Conservation (phyloP, 2,797 vertebrate genomes). For the Esox masquinongy region DNA sequence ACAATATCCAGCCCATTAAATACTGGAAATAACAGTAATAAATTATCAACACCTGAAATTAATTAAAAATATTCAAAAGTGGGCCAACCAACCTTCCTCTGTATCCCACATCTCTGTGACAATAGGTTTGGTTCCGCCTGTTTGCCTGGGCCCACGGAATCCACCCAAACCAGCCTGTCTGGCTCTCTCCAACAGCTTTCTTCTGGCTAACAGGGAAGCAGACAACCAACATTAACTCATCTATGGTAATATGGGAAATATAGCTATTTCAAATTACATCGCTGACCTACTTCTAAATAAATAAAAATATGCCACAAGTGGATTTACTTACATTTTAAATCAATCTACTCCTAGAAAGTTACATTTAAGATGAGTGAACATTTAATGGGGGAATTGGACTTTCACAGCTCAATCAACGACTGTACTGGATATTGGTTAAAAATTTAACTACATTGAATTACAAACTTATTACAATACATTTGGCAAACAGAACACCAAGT, state of each 20-base stretch:
- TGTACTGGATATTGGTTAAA: background rate
- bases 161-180: slow-evolving; percentile 72
- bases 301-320: background rate
- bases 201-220: slow-evolving; percentile 63
- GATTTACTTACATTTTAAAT: no score
- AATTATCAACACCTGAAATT: background rate
- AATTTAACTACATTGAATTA: background rate
- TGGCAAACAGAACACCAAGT: background rate
- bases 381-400: background rate
- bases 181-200: slow-evolving; percentile 72
- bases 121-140: slow-evolving; percentile 65
- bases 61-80: background rate
- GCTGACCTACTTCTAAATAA: background rate
- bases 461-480: background rate
- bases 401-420: background rate
- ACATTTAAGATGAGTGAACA: background rate
- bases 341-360: background rate
- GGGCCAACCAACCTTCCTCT: slow-evolving; percentile 74
- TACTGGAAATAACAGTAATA: no score
- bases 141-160: slow-evolving; percentile 70
- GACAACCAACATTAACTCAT: slow-evolving; percentile 14
- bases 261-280: background rate
- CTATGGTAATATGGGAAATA: background rate
- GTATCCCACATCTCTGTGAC: slow-evolving; percentile 88
- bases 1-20: no score